A percentile compares a stretch with the other conserved stretches of the same genome.
Evolutionary conservation across 1,140 invertebrate species (phyloP).

Genomic region (Camponotus pennsylvanicus): DNA sequence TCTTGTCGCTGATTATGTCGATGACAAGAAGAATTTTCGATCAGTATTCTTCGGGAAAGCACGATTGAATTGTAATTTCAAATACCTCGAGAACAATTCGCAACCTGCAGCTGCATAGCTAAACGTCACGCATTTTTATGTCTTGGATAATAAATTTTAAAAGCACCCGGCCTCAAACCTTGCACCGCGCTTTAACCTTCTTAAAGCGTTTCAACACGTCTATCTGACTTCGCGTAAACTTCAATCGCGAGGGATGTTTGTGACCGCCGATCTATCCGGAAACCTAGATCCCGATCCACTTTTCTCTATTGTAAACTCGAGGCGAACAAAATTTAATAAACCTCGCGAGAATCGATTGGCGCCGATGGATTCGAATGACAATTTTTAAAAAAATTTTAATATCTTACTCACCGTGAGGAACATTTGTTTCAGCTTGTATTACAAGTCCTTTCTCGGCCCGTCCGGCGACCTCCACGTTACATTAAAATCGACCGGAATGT

Average conservation of each 20-base stretch:
- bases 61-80: conserved; percentile 66
- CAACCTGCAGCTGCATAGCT: conserved; percentile 66
- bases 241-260: neutral
- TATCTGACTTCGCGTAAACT: neutral
- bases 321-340: neutral
- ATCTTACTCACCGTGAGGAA: conserved; percentile 70
- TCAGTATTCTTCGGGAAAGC: neutral
- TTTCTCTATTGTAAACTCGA: neutral
- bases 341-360: neutral
- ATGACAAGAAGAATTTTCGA: neutral
- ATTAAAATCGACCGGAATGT: conserved; percentile 65
- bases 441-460: conserved; percentile 63
- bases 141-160: conserved; percentile 74
- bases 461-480: conserved; percentile 61
- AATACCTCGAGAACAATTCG: conserved; percentile 71
- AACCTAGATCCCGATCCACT: neutral
- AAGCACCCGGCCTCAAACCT: neutral
- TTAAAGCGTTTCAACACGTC: conserved; percentile 1
- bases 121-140: conserved; percentile 71
- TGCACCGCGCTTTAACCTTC: neutral
- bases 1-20: neutral
- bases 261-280: neutral
- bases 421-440: conserved; percentile 45
- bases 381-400: neutral
- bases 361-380: neutral